Conservation (phyloP, 2,797 vertebrate species). For the Balearica regulorum region DNA sequence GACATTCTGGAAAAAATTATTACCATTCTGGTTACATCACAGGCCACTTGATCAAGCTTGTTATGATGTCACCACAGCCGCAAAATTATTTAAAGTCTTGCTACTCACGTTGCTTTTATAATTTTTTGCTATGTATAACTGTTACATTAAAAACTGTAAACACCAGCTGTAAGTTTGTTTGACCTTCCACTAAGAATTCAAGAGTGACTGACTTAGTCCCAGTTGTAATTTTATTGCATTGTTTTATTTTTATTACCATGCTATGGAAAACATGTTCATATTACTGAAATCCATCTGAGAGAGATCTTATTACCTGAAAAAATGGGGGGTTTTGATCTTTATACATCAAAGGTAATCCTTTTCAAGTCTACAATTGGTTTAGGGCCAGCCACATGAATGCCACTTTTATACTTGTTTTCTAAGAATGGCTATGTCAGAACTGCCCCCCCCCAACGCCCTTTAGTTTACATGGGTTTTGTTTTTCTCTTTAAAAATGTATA, state of each 20-base stretch:
- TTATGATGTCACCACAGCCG: neutral
- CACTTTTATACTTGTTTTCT: neutral
- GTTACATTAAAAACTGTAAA: neutral
- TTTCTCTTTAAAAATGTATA: neutral
- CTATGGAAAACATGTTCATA: constrained; percentile 42
- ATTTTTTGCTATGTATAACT: neutral
- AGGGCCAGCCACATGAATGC: neutral
- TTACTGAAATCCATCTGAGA: constrained; percentile 66
- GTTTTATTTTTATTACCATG: constrained; percentile 63
- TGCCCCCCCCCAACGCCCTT: neutral
- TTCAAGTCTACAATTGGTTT: constrained; percentile 1
- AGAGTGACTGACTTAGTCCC: neutral
- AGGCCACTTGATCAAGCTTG: neutral
- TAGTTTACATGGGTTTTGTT: neutral
- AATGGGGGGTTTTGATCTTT: constrained; percentile 62
- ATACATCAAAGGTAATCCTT: constrained; percentile 71
- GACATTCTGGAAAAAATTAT: neutral
- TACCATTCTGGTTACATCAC: neutral
- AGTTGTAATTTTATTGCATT: constrained; percentile 35
- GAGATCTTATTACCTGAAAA: constrained; percentile 73
- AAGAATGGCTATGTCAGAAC: neutral
- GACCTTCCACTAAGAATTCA: neutral
- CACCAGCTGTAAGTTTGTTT: neutral
- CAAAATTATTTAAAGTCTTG: neutral
- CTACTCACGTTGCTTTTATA: neutral